These are phyloP conservation scores for Alaudala cheleensis DNA, from an alignment of 2,113 vertebrate species.

Conservation along the genomic window DNA sequence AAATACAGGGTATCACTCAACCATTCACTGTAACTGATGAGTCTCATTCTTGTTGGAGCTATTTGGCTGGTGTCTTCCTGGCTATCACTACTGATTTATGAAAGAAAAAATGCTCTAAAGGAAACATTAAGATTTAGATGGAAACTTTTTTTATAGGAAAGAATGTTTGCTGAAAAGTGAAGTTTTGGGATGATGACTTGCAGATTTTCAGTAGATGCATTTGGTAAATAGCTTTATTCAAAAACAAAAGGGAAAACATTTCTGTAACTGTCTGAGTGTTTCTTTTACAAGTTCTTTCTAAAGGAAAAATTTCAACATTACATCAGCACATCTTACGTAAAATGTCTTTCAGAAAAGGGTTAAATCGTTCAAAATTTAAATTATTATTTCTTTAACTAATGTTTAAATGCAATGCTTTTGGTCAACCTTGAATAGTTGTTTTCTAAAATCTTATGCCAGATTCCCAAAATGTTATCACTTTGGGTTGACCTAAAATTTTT, in stretches of 20 bases:
- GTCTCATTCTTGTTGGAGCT: conserved; percentile 26
- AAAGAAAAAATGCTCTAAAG: conserved; percentile 19
- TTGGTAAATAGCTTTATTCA: conserved; percentile 12
- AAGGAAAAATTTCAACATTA: conserved; percentile 1
- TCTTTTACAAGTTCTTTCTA: conserved; percentile 20
- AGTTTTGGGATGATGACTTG: conserved; percentile 51
- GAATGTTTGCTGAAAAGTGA: conserved; percentile 44
- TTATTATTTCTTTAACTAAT: not conserved
- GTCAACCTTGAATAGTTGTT: not conserved
- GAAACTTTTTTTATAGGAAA: conserved; percentile 27
- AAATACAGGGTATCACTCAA: not conserved
- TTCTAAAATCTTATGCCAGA: not conserved
- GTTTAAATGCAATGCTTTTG: not conserved
- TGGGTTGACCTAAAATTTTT: not conserved
- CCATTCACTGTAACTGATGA: conserved; percentile 11
- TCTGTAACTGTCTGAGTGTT: conserved; percentile 27
- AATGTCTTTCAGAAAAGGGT: not conserved
- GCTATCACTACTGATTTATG: conserved; percentile 48
- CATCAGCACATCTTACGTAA: not conserved
- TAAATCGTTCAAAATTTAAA: not conserved
- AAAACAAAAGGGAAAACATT: conserved; percentile 22
- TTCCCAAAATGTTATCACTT: not conserved
- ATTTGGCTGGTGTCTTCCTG: conserved; percentile 32
- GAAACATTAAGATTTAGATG: conserved; percentile 24
- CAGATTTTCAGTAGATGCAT: conserved; percentile 26